A percentile compares a stretch with the other conserved stretches of the same genome.
These are phyloP conservation scores for Paratrypauchen microcephalus DNA, from an alignment of 2,797 vertebrate genomes.

Conservation along the genomic window DNA sequence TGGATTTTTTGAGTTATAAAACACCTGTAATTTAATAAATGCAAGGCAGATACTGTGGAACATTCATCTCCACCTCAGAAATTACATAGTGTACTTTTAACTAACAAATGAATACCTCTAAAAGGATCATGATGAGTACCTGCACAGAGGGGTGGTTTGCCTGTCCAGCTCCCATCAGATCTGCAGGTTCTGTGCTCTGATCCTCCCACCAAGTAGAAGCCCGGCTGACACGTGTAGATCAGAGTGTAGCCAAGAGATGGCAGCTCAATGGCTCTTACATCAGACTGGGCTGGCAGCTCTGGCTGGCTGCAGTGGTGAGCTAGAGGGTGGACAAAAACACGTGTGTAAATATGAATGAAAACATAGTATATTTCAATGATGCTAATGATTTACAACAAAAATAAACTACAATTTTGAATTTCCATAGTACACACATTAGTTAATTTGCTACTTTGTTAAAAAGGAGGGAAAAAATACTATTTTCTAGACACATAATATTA, in stretches of 20 bases:
- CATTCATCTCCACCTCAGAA: too few species aligned
- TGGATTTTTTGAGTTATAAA: too few species aligned
- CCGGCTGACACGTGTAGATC: conserved; percentile 95
- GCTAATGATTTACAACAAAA: too few species aligned
- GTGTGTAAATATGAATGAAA: background rate
- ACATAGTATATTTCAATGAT: too few species aligned
- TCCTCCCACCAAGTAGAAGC: conserved; percentile 92
- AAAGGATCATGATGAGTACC: conserved; percentile 70
- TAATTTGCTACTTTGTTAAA: too few species aligned
- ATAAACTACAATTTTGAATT: too few species aligned
- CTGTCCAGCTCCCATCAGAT: conserved; percentile 96
- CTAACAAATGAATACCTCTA: background rate
- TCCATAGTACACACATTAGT: too few species aligned
- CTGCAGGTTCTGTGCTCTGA: conserved; percentile 97
- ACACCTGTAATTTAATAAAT: too few species aligned
- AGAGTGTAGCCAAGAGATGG: conserved; percentile 96
- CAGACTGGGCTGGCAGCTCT: conserved; percentile 89
- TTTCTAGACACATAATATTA: too few species aligned
- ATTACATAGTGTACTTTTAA: too few species aligned
- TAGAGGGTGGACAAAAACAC: conserved; percentile 45
- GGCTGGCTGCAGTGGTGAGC: conserved; percentile 97
- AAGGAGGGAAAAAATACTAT: too few species aligned
- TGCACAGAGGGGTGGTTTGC: conserved; percentile 91
- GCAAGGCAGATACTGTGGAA: too few species aligned
- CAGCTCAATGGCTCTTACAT: conserved; percentile 92